These are phyloP conservation scores for Quadroppia sp. DNA, from an alignment of 2,888 invertebrate species.

Conservation along the genomic window DNA sequence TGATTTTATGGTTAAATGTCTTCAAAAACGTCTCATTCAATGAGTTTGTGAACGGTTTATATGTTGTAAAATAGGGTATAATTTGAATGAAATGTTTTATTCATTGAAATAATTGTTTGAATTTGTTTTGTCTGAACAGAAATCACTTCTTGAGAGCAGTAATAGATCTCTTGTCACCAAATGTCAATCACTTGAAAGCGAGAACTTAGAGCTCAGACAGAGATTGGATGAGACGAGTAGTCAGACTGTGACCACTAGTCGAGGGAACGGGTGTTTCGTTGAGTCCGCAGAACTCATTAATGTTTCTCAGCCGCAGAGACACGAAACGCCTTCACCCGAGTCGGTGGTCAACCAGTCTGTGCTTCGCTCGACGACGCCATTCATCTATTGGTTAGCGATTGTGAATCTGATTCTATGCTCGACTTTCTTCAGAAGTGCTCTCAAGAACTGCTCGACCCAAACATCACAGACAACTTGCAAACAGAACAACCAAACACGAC, in stretches of 20 bases:
- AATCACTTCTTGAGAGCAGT: neutral
- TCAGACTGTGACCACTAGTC: slow-evolving; percentile 19
- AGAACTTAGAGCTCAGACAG: slow-evolving; percentile 13
- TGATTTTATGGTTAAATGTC: neutral
- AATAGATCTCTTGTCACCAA: neutral
- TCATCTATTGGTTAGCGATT: slow-evolving; percentile 30
- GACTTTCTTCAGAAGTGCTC: slow-evolving; percentile 25
- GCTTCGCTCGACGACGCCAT: slow-evolving; percentile 27
- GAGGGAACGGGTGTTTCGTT: slow-evolving; percentile 51
- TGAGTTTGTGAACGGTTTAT: too few relatives aligned
- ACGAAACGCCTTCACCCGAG: slow-evolving; percentile 53
- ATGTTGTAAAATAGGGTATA: too few relatives aligned
- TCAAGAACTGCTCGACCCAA: slow-evolving; percentile 5
- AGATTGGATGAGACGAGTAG: neutral
- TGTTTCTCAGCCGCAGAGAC: slow-evolving; percentile 93
- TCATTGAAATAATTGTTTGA: neutral
- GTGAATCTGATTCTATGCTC: slow-evolving; percentile 34
- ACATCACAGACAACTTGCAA: neutral
- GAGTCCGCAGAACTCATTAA: slow-evolving; percentile 60
- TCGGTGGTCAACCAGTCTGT: neutral
- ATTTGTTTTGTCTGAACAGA: neutral
- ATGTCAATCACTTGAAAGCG: neutral
- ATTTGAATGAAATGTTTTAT: too few relatives aligned
- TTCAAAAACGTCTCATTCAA: too few relatives aligned
- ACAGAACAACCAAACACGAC: neutral